A percentile compares a stretch with the other conserved stretches of the same genome.
Evolutionary conservation across 2,797 vertebrate genomes (phyloP).

Genomic region (Tapirus indicus): DNA sequence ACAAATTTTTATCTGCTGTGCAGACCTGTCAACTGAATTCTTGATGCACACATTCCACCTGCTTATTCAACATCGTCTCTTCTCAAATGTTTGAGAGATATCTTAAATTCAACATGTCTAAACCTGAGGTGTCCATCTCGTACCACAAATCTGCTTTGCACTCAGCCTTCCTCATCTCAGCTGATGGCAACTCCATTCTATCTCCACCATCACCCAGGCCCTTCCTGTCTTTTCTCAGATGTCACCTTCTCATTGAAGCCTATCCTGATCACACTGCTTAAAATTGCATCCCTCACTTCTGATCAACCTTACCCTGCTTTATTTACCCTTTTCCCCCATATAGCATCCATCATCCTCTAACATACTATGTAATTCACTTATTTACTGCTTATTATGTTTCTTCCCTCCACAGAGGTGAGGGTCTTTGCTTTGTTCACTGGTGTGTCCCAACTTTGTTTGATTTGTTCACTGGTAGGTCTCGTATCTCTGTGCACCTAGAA

Average conservation of each 20-base stretch:
- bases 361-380: neutral
- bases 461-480: neutral
- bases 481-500: neutral
- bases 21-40: neutral
- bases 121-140: neutral
- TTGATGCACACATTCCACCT: neutral
- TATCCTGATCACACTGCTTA: neutral
- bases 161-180: neutral
- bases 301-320: neutral
- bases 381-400: neutral
- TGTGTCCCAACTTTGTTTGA: neutral
- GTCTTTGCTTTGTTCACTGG: constrained; percentile 29
- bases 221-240: neutral
- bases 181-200: neutral
- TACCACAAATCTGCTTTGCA: neutral
- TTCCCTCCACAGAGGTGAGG: neutral
- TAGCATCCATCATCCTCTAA: neutral
- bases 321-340: neutral
- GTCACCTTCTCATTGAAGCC: neutral
- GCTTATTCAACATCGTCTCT: neutral
- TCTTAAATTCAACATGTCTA: neutral
- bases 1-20: neutral
- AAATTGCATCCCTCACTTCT: neutral
- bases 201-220: neutral
- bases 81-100: neutral